Evolutionary conservation across 2,797 vertebrate genomes (phyloP), one percentile per base, ranked within the genome.

Genomic region (Poecilia velifera): DNA sequence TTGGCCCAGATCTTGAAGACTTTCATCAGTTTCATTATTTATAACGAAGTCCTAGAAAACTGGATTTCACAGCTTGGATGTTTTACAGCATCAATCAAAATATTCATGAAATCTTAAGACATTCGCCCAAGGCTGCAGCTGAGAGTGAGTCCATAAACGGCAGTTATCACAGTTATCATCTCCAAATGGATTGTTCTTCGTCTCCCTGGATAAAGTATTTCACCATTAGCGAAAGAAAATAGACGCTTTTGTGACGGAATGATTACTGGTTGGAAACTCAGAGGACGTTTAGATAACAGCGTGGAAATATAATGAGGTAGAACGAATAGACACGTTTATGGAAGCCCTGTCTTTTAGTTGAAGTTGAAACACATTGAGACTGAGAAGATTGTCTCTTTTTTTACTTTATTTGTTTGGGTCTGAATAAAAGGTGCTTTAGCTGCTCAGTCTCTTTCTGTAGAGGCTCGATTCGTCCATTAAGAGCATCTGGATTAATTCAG

Each of bases 21-120:
- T 28, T 57, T 82, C 18, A 16, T 75, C 49, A 62, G 0, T 41
- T 88, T 84, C 45, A 84, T 85, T 31, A 90, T 90, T 87, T 41
- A 89, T 62, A 59, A 41, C 0, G 13, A 1, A 6, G 78, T 53
- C 49, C 76, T 84, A 76, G 43, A 86, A 76, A 83, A 79, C 72
- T 72, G 79, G 41, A 85, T 87, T 77, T 36, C 76, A 64, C 51
- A 53, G 66, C 59, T 76, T 88, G 62, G 9, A 46, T 82, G 78
- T 79, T 82, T 80, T 18, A 74, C 46, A 47, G 74, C 66, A n/a
- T 59, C 64, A 51, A 51, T 74, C 76, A 72, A 34, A 57, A 55
- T 2, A 70, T 53, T 82, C 31, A 9, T 73, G 76, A 62, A 74
- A 74, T 25, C 71, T 53, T 34, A 62, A 76, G 82, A 81, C 0